A percentile compares a stretch with the other conserved stretches of the same genome.
Conservation (phyloP, 2,888 invertebrate species). For the Stenchaetothrips biformis region DNA sequence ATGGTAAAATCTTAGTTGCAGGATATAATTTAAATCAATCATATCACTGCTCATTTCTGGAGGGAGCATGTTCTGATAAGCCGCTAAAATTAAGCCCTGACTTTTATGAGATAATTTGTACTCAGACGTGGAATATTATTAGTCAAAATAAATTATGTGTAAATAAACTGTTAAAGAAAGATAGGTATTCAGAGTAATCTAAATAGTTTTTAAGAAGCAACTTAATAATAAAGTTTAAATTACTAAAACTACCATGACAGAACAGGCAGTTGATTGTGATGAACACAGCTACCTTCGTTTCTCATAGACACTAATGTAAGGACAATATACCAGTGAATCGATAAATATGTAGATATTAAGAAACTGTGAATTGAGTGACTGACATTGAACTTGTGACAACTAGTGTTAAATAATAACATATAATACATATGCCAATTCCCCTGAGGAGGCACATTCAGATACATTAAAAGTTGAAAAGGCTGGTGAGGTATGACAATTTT, state of each 20-base stretch:
- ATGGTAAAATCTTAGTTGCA: neutral
- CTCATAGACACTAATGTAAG: neutral
- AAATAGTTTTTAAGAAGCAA: neutral
- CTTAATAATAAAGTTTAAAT: neutral
- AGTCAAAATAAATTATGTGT: conserved; percentile 21
- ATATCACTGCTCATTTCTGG: neutral
- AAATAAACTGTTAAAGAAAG: neutral
- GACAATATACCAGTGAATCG: neutral
- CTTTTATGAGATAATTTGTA: neutral
- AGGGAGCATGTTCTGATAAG: neutral
- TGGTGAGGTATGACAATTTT: neutral
- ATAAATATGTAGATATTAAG: neutral
- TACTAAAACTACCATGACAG: conserved; percentile 13
- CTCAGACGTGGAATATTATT: neutral
- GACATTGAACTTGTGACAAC: neutral
- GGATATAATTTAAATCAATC: neutral
- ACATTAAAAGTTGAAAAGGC: neutral
- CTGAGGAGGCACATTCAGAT: neutral
- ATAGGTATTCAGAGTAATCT: neutral
- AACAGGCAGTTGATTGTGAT: neutral
- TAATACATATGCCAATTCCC: neutral
- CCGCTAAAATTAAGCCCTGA: neutral
- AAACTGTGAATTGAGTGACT: neutral
- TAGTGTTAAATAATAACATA: neutral
- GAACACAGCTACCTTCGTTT: neutral